A percentile compares a stretch with the other conserved stretches of the same genome.
phyloP scores from a whole-genome alignment of 2,888 invertebrate genomes.

The Pyrrhosoma nymphula region DNA sequence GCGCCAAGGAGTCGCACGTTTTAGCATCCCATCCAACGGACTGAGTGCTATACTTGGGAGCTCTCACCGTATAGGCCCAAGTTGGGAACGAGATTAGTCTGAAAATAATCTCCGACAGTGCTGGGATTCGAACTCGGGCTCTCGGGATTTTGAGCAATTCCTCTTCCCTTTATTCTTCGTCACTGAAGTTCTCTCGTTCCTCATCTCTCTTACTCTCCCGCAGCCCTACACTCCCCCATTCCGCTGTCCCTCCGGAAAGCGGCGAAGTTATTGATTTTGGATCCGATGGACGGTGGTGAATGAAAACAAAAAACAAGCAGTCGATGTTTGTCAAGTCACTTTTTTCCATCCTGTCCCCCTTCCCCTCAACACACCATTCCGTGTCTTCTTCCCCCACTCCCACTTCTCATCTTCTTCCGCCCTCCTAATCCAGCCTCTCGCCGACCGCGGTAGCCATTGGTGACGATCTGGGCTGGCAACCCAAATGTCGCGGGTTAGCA shows the following conservation, averaged over 20 bases:
- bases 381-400: neutral
- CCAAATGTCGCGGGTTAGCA: too few relatives aligned
- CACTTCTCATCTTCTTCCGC: neutral
- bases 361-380: neutral
- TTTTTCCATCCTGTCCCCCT: neutral
- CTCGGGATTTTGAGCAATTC: too few relatives aligned
- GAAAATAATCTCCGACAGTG: too few relatives aligned
- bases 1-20: too few relatives aligned
- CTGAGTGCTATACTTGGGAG: too few relatives aligned
- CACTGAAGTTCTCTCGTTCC: neutral
- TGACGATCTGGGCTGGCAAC: neutral
- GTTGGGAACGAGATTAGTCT: too few relatives aligned
- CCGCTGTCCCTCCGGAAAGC: neutral
- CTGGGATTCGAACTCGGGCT: too few relatives aligned
- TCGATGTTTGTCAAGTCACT: neutral
- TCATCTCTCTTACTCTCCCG: neutral
- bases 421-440: neutral
- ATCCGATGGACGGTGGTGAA: constrained; percentile 35
- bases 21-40: too few relatives aligned
- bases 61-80: too few relatives aligned
- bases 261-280: constrained; percentile 38
- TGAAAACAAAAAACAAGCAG: constrained; percentile 32
- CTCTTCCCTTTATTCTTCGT: too few relatives aligned
- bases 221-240: neutral
- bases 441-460: neutral